Base-by-base conservation (phyloP, 1,140 invertebrate species). In the Manduca sexta region DNA sequence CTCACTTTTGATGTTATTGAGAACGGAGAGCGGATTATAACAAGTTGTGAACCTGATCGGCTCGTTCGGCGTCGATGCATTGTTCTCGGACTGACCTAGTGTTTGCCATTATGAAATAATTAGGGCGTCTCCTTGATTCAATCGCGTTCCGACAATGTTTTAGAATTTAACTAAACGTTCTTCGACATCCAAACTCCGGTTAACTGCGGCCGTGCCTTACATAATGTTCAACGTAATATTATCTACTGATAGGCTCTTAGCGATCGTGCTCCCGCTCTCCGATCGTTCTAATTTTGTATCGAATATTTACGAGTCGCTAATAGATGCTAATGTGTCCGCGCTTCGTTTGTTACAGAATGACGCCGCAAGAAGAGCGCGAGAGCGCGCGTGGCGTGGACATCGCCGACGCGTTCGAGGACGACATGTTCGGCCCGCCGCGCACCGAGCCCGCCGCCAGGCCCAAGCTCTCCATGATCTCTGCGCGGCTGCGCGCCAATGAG, bases 401-500 rank as follows among this genome's bases (percentile, higher is more conserved):
- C 42, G 77, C 72, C n/a, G 79, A 80, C 62, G 76, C 77, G 37
- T 81, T 84, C 60, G 81, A 84, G 64, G 81, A 84, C 60, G 81
- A 84, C 59, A 84, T 84, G 81, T 84, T 84, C 64, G 81, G 81
- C 3, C 81, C 81, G 33, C 50, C 81, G 39, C 75, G 81, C 50
- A 80, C 81, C 4, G 79, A 83, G 60, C 81, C 81, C 39, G 75
- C 79, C 45, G 70, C 73, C 40, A 59, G 81, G 29, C 81, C 81
- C 53, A 81, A 81, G 48, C 71, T 84, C 21, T 84, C 93, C 49
- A 95, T 95, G 93, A 94, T 95, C 74, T 93, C 92, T 13, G 92
- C 93, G n/a, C 93, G 94, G 56, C 91, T 94, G 59, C 89, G 93
- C 14, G 92, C 93, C 40, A 93, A 95, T 56, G 95, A 96, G 69